Percentiles rank a stretch among this genome's conserved stretches.
Evolutionary conservation across 2,888 invertebrate species (phyloP).

Genomic region (Brachypalpus laphriformis): DNA sequence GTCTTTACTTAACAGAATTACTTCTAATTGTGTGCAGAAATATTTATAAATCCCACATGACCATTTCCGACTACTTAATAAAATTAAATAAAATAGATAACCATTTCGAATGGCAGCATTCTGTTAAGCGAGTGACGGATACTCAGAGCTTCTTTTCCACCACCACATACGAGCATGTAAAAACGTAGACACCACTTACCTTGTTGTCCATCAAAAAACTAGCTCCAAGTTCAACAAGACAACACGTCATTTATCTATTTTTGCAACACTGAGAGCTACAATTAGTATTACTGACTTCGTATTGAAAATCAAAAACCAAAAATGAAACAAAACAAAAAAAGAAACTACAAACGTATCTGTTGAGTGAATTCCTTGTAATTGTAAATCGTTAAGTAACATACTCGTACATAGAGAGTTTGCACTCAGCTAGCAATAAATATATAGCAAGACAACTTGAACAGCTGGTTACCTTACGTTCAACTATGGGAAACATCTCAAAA

Average conservation of each 20-base stretch:
- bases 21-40: neutral
- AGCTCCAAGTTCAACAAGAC: slow-evolving; percentile 55
- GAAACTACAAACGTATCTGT: neutral
- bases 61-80: neutral
- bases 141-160: neutral
- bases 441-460: slow-evolving; percentile 22
- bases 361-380: neutral
- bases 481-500: neutral
- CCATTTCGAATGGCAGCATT: neutral
- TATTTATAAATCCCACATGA: slow-evolving; percentile 18
- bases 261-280: slow-evolving; percentile 4
- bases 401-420: neutral
- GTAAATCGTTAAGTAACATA: neutral
- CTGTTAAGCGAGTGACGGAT: neutral
- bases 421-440: neutral
- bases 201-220: slow-evolving; percentile 30
- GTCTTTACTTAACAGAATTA: neutral
- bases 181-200: neutral
- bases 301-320: slow-evolving; percentile 32
- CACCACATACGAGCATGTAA: neutral
- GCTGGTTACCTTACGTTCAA: slow-evolving; percentile 16
- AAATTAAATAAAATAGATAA: neutral
- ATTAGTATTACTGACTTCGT: neutral
- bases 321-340: neutral
- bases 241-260: slow-evolving; percentile 50